Base-by-base conservation (phyloP, 2,797 vertebrate species). In the Sebastes glaucus region DNA sequence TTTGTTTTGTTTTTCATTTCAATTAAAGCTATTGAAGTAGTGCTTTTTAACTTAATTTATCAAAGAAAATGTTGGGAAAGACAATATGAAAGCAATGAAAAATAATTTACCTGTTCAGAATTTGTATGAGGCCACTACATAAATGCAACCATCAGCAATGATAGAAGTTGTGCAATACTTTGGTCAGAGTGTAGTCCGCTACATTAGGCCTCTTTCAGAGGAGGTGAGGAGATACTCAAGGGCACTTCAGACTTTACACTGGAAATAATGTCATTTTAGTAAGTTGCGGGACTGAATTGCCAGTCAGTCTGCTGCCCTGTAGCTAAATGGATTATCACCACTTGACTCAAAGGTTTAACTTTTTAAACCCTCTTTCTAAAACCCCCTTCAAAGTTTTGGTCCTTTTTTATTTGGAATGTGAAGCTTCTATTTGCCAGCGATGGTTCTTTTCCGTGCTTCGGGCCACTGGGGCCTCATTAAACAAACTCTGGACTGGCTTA, bases 401-500 rank as follows among this genome's bases (percentile, higher is more conserved):
- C 27, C 18, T 82, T 70, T 63, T 64, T 81, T 60, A 35, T 86
- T 83, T 84, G 68, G 69, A 71, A 85, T 65, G 65, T 66, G 61
- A 82, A 66, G 53, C 73, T 61, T 64, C 25, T 23, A 4, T 80
- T 88, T 92, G 71, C 78, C 62, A 80, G 78, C n/a, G 2, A 59
- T 66, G 49, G 70, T 56, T 67, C 72, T 87, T 53, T 85, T 89
- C 87, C 13, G 13, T 86, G 88, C 84, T 88, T 87, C 72, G 79
- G 86, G 91, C 89, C 86, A 85, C 82, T 30, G 49, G 80, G 74
- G 81, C 85, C 87, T 93, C 88, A 86, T 94, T 93, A 93, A 93
- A 91, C 84, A 85, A 93, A 93, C 90, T 88, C 88, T 89, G 84
- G 87, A 78, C 84, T 73, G 61, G 23, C 84, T 88, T 94, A 94